Evolutionary conservation across 2,888 invertebrate species (phyloP).

Genomic region (Ormyrus thymus): DNA sequence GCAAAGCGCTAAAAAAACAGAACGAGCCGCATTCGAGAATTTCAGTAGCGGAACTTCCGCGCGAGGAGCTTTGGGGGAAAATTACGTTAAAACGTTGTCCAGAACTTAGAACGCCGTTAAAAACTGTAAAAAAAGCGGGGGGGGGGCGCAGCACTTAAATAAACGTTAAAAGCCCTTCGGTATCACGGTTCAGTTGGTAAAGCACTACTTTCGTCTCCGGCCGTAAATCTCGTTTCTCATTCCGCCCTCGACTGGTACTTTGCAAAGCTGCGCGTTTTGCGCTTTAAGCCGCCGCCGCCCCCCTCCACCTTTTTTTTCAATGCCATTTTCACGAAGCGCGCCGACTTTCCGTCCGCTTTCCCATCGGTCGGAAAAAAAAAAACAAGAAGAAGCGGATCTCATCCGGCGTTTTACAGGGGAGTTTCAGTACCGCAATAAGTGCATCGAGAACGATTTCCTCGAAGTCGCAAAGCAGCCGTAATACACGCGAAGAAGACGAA

Average conservation of each 20-base stretch:
- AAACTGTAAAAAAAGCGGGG: background rate
- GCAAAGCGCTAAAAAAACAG: too few relatives aligned
- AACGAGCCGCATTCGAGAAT: too few relatives aligned
- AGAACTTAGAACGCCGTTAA: too few relatives aligned
- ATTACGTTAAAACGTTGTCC: too few relatives aligned
- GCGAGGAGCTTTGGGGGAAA: too few relatives aligned
- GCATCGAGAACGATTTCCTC: constrained; percentile 45
- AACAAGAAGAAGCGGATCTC: background rate
- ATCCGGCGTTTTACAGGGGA: constrained; percentile 8
- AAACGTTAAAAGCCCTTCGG: background rate
- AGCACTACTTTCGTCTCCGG: background rate
- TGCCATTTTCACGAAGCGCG: constrained; percentile 14
- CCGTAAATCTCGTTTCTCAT: constrained; percentile 4
- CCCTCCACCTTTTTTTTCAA: background rate
- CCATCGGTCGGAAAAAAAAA: background rate
- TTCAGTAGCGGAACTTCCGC: too few relatives aligned
- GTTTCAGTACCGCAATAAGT: constrained; percentile 36
- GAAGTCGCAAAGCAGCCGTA: constrained; percentile 18
- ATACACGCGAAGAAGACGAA: background rate
- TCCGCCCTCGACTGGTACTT: background rate
- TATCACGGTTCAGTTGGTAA: too few relatives aligned
- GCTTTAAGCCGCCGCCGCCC: background rate
- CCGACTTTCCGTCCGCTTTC: background rate
- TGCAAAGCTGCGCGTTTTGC: constrained; percentile 1
- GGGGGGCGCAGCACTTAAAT: too few relatives aligned